Evolutionary conservation across 2,888 invertebrate genomes (phyloP), one percentile per base, ranked within the genome.

Genomic region (Drosophila testacea): DNA sequence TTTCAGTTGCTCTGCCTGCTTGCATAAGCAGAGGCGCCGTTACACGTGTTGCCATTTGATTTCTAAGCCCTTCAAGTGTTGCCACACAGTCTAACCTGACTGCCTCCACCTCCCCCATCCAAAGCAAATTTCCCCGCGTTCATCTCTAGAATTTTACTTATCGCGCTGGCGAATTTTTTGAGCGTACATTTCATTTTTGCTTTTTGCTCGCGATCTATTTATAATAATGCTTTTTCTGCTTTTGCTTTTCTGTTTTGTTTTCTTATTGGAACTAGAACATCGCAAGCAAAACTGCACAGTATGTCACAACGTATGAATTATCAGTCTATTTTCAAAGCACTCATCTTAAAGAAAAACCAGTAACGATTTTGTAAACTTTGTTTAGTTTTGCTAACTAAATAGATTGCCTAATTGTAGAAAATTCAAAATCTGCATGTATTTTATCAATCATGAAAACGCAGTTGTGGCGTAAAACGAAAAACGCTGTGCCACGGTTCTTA

Each of bases 41-140:
- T 66, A 63, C 80, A 87, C 83, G 83, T 83, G 84, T 73, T 68
- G 42, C 32, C 69, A 76, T 72, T 82, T 55, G 74, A 79, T 79
- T 81, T 84, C 56, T 68, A 89, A 89, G 60, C 88, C 88, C 73
- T 83, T 80, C 79, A 87, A 89, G 85, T 86, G 88, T 74, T 36
- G 50, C 28, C 34, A 30, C 30, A 56, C 56, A 48, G 56, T 41
- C 44, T 50, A 48, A 41, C 16, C 30, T 32, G 42, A 13, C 27
- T 48, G 9, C 22, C n/a, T 13, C 10, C 41, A 50, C 11, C 22
- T 36, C 28, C 16, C 10, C 16, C 51, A 27, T 4, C 22, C 10
- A 11, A 28, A 3, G 2, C 4, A 10, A 56, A 52, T 42, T 54
- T 34, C 28, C 51, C 46, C 16, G 13, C 36, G 6, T 46, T 52